Base-by-base conservation (phyloP, 2,797 vertebrate genomes). In the Lateolabrax maculatus region DNA sequence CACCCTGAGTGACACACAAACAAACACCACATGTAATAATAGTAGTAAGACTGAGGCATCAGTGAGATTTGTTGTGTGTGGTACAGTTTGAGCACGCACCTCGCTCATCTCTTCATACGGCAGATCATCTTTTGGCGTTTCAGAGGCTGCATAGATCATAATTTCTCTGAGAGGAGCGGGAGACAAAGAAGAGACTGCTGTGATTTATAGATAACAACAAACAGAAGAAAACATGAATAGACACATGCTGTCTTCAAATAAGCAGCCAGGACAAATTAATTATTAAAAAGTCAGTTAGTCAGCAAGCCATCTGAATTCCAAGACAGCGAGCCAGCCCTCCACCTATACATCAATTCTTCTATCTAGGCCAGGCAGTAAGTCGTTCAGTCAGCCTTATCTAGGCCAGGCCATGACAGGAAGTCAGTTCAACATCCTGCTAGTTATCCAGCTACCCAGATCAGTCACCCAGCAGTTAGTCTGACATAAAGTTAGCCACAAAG, bases 91-190 rank as follows among this genome's bases (percentile, higher is more conserved):
- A 71, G 61, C 52, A 73, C 19, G 4, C 70, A 98, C 98, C 97
- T 99, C 97, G 58, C 93, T 96, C 96, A 99, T 95, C 89, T 97
- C 96, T 25, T 97, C 96, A 76, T 96, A 95, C 46, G 84, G 92
- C 87, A 97, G 94, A 85, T 97, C 96, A 77, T 97, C 96, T 83
- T 95, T 96, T 81, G 96, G 97, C 69, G 97, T 95, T 71, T 97
- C 94, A 58, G 81, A 92, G 75, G 96, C 92, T 85, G 97, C 97
- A 88, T 99, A 97, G 85, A 99, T 94, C 90, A 97, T 95, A 95
- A 99, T 95, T 87, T 97, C 96, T 93, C 98, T 98, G 90, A 75
- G 86, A 80, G 78, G 61, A 89, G 75, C 37, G 36, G 68, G 78
- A 87, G 68, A 89, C 83, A 91, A 89, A 84, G 80, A 51, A 69